Evolutionary conservation across 2,888 invertebrate species (phyloP).

Genomic region (Stenodera caucasica): DNA sequence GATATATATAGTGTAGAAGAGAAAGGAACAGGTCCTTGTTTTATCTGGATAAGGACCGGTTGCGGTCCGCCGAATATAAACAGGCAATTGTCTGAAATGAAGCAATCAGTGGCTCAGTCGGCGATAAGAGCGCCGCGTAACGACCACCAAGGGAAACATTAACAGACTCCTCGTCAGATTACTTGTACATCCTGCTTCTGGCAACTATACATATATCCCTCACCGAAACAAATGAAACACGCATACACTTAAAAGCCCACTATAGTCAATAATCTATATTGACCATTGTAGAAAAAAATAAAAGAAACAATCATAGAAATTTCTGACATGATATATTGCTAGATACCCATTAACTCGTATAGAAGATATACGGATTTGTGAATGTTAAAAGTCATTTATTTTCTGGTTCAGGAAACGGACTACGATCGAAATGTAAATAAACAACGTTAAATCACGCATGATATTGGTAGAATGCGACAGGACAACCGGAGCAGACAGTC

Average conservation of each 20-base stretch:
- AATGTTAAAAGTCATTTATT: neutral
- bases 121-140: constrained; percentile 58
- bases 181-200: constrained; percentile 54
- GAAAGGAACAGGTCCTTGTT: constrained; percentile 47
- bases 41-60: constrained; percentile 53
- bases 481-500: constrained; percentile 29
- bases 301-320: neutral
- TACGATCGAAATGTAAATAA: constrained; percentile 20
- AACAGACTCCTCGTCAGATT: constrained; percentile 58
- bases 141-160: constrained; percentile 58
- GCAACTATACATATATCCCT: constrained; percentile 24
- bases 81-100: constrained; percentile 59
- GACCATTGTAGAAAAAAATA: neutral
- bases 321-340: too few relatives aligned
- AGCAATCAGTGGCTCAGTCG: constrained; percentile 58
- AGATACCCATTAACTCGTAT: too few relatives aligned
- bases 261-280: neutral
- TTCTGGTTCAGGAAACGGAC: neutral
- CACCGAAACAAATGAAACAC: neutral
- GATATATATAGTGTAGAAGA: constrained; percentile 12
- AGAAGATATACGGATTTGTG: too few relatives aligned
- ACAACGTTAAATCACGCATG: constrained; percentile 23
- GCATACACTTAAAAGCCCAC: neutral
- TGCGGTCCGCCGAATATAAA: constrained; percentile 58
- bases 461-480: constrained; percentile 24